A percentile compares a stretch with the other conserved stretches of the same genome.
These are phyloP conservation scores for Rhodophaea formosa DNA, from an alignment of 2,888 invertebrate genomes.

Conservation along the genomic window DNA sequence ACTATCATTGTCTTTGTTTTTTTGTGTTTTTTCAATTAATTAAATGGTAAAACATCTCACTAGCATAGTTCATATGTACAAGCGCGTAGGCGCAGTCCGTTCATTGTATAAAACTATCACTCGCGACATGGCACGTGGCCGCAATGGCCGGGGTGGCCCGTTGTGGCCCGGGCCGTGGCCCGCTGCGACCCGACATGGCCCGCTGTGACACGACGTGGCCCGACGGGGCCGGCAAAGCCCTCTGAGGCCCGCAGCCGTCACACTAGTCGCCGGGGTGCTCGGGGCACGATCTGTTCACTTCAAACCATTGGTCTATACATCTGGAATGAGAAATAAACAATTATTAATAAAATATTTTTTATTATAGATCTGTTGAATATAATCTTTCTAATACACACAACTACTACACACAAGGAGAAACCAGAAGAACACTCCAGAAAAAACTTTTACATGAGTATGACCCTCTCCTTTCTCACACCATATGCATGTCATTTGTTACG, in stretches of 20 bases:
- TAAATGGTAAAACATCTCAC: conserved; percentile 78
- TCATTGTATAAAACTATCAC: conserved; percentile 74
- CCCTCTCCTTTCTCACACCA: too few species aligned
- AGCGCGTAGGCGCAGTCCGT: conserved; percentile 65
- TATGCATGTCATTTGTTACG: too few species aligned
- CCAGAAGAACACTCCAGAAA: too few species aligned
- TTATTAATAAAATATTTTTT: background rate
- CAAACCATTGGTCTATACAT: conserved; percentile 99
- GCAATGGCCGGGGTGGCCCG: conserved; percentile 14
- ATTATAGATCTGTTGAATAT: too few species aligned
- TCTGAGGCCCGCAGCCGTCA: conserved; percentile 24
- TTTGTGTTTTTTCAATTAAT: conserved; percentile 51
- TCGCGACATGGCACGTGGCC: conserved; percentile 61
- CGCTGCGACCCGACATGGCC: conserved; percentile 1
- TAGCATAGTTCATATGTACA: conserved; percentile 75
- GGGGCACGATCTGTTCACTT: conserved; percentile 98
- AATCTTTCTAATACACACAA: too few species aligned
- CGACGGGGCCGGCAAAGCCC: background rate
- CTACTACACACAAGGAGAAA: too few species aligned
- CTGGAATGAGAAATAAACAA: conserved; percentile 79
- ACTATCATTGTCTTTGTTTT: conserved; percentile 69
- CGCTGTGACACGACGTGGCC: conserved; percentile 7
- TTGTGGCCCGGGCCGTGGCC: conserved; percentile 43
- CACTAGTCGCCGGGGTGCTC: conserved; percentile 98
- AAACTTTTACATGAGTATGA: too few species aligned